Percentiles rank a stretch among this genome's conserved stretches.
phyloP scores from a whole-genome alignment of 2,888 invertebrate genomes.

The Listrodromus nycthemerus region DNA sequence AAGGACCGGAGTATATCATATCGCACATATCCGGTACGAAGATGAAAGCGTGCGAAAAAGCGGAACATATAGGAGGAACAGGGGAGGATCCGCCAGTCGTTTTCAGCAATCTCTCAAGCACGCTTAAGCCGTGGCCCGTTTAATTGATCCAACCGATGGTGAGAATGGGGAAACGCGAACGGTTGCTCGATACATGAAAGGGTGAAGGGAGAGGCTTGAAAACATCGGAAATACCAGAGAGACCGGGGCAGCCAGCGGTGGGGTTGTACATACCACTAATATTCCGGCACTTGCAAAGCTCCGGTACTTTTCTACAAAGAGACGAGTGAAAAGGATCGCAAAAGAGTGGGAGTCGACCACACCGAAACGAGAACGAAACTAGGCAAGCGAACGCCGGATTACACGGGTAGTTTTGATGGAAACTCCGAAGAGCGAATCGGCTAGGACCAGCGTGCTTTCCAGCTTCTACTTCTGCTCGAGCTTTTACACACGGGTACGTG shows the following conservation, averaged over 20 bases:
- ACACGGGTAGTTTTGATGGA: conserved; percentile 47
- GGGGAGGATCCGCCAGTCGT: conserved; percentile 30
- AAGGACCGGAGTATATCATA: background rate
- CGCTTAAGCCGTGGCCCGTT: conserved; percentile 65
- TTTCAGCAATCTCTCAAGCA: conserved; percentile 70
- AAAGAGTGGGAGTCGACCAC: background rate
- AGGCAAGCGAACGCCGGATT: conserved; percentile 33
- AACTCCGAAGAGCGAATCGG: conserved; percentile 38
- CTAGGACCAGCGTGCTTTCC: conserved; percentile 12
- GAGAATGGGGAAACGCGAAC: conserved; percentile 8
- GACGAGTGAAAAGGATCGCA: background rate
- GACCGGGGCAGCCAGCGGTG: background rate
- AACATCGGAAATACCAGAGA: conserved; percentile 4
- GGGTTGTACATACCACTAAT: conserved; percentile 12
- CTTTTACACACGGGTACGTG: conserved; percentile 36
- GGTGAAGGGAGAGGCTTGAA: conserved; percentile 8
- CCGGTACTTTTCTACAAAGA: conserved; percentile 21
- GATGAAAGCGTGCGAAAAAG: conserved; percentile 30
- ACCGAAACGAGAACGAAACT: conserved; percentile 36
- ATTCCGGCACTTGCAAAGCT: conserved; percentile 22
- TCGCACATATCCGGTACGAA: background rate
- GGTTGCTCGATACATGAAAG: background rate
- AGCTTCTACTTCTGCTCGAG: conserved; percentile 35
- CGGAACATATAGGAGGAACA: background rate
- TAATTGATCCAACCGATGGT: conserved; percentile 60